Conservation (phyloP, 2,113 vertebrate species). For the Bolborhynchus lineola region DNA sequence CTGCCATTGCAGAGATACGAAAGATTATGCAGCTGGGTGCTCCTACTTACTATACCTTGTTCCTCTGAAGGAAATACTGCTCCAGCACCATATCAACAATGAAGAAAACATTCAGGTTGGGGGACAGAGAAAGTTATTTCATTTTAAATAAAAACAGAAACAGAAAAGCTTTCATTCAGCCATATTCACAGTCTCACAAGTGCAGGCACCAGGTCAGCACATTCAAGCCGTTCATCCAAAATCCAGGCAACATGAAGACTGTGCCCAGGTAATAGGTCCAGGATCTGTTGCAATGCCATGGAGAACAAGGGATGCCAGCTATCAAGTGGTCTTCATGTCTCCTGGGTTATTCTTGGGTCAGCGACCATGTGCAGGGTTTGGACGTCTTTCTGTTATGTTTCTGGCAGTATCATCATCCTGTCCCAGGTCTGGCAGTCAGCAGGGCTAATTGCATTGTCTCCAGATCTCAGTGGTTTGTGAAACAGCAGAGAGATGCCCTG, state of each 20-base stretch:
- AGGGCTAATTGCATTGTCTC: neutral
- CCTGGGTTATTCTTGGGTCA: neutral
- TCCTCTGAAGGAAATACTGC: neutral
- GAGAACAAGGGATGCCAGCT: neutral
- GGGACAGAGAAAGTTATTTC: neutral
- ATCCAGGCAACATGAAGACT: neutral
- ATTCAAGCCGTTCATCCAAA: neutral
- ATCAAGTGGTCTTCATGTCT: neutral
- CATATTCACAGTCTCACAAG: neutral
- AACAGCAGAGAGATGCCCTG: neutral
- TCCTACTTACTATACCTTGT: neutral
- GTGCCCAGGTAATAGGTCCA: neutral
- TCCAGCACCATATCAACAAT: neutral
- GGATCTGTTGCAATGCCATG: neutral
- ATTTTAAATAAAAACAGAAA: neutral
- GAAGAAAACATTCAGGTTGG: neutral
- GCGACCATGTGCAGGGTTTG: neutral
- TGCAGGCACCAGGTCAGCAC: neutral
- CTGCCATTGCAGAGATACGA: neutral
- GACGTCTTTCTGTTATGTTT: neutral
- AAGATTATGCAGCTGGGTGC: neutral
- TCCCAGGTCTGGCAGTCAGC: neutral
- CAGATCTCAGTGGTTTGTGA: neutral
- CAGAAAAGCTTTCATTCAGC: neutral
- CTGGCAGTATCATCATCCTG: neutral